These are phyloP conservation scores for Dasypolia templi DNA, from an alignment of 2,888 invertebrate genomes.

Conservation along the genomic window DNA sequence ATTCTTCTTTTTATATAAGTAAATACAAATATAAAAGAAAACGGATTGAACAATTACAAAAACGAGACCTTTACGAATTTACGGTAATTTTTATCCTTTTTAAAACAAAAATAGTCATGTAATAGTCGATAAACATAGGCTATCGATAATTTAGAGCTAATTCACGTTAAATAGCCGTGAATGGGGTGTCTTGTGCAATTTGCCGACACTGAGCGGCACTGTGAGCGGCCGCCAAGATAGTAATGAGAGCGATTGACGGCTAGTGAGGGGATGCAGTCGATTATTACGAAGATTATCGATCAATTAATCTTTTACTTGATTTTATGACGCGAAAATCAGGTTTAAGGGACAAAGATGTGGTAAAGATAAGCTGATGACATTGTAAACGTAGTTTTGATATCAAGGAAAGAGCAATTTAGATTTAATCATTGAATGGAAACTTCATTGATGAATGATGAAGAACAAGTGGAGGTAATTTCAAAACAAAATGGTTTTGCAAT, in stretches of 20 bases:
- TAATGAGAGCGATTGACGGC: slow-evolving; percentile 76
- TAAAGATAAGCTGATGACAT: slow-evolving; percentile 39
- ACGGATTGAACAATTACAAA: not conserved
- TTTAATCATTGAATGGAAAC: slow-evolving; percentile 2
- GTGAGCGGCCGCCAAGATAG: slow-evolving; percentile 55
- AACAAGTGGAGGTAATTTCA: not conserved
- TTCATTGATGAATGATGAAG: not conserved
- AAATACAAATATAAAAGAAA: too few relatives aligned
- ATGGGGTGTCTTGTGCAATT: slow-evolving; percentile 83
- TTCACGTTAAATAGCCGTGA: slow-evolving; percentile 83
- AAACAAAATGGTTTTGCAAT: not conserved
- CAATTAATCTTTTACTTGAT: slow-evolving; percentile 52
- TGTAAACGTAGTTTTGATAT: slow-evolving; percentile 11
- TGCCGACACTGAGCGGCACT: slow-evolving; percentile 74
- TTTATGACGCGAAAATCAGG: slow-evolving; percentile 52
- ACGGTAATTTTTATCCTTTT: slow-evolving; percentile 17
- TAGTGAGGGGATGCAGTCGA: slow-evolving; percentile 69
- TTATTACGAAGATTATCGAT: slow-evolving; percentile 60
- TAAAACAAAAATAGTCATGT: slow-evolving; percentile 57
- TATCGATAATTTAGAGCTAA: slow-evolving; percentile 79
- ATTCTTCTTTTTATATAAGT: too few relatives aligned
- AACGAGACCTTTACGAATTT: not conserved
- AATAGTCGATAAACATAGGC: slow-evolving; percentile 72
- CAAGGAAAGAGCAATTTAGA: not conserved
- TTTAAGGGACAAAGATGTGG: slow-evolving; percentile 29